Conservation (phyloP, 1,140 invertebrate species). For the Drosophila repleta region DNA sequence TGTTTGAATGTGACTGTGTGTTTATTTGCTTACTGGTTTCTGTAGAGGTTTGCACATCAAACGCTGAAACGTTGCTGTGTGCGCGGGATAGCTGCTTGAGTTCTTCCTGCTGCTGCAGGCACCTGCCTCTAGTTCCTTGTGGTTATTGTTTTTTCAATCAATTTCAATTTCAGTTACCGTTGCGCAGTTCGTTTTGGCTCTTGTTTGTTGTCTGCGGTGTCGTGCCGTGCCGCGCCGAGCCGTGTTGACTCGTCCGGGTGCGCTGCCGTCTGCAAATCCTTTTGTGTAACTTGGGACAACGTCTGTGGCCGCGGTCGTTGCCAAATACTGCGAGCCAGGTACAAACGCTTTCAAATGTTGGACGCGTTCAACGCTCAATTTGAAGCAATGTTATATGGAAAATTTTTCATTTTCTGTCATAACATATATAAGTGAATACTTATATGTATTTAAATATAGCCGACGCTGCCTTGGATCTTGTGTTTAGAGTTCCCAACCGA, state of each 20-base stretch:
- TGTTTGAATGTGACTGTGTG: conserved; percentile 20
- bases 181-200: conserved; percentile 56
- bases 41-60: conserved; percentile 26
- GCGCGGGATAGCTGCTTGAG: conserved; percentile 13
- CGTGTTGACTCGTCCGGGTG: conserved; percentile 23
- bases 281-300: conserved; percentile 75
- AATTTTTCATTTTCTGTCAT: conserved; percentile 60
- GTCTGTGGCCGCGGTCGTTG: conserved; percentile 42
- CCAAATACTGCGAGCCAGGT: conserved; percentile 57
- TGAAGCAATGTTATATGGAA: conserved; percentile 51
- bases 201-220: conserved; percentile 26
- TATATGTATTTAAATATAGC: conserved; percentile 17
- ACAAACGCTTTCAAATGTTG: conserved; percentile 57
- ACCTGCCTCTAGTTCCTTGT: conserved; percentile 49
- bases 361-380: conserved; percentile 50
- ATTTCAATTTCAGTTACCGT: conserved; percentile 69
- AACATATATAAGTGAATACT: conserved; percentile 34
- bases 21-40: conserved; percentile 30
- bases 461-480: conserved; percentile 55
- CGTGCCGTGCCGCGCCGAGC: conserved; percentile 21
- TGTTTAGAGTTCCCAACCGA: conserved; percentile 34
- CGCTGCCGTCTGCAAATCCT: conserved; percentile 65
- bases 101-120: not conserved
- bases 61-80: conserved; percentile 1
- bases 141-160: conserved; percentile 62